Conservation (phyloP, 2,888 invertebrate genomes). For the Bedellia somnulentella region DNA sequence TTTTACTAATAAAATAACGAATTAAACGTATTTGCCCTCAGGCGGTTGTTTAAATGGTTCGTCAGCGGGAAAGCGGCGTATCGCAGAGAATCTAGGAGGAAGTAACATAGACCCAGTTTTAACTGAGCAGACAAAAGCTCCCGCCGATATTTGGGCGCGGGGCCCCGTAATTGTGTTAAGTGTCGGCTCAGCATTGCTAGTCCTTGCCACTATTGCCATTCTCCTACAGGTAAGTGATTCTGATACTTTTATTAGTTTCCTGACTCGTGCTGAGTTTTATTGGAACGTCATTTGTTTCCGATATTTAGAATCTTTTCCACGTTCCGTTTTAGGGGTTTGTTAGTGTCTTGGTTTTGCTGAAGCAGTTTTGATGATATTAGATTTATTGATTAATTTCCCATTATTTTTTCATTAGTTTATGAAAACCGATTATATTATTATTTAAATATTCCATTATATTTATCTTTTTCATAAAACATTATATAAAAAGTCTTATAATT, state of each 20-base stretch:
- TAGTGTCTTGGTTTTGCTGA: no score
- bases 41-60: constrained; percentile 73
- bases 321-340: no score
- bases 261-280: background rate
- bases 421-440: no score
- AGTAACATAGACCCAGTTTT: no score
- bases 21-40: constrained; percentile 20
- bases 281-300: background rate
- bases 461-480: no score
- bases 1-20: no score
- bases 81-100: constrained; percentile 58
- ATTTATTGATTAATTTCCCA: no score
- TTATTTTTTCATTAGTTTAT: no score
- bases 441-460: no score
- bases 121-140: background rate
- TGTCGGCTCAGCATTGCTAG: constrained; percentile 21
- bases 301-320: no score
- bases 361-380: no score
- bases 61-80: constrained; percentile 72
- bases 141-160: constrained; percentile 22
- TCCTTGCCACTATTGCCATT: constrained; percentile 21
- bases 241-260: background rate
- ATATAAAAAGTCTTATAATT: no score
- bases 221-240: constrained; percentile 26
- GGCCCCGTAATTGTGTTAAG: constrained; percentile 27